Evolutionary conservation across 2,113 vertebrate species (phyloP).

Genomic region (Callocephalon fimbriatum): DNA sequence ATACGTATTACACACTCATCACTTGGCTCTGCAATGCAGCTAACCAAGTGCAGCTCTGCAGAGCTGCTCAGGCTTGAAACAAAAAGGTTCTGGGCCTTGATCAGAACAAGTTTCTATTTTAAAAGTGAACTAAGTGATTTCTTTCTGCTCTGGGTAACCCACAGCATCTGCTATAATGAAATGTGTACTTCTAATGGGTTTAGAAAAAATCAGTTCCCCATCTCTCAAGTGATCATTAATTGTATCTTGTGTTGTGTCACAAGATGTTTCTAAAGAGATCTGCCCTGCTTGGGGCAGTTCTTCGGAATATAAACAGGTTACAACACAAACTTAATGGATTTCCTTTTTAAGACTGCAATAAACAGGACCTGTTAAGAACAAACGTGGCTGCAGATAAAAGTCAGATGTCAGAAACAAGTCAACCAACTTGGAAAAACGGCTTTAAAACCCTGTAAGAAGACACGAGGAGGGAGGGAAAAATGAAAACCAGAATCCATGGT

Average conservation of each 20-base stretch:
- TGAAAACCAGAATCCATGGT: neutral
- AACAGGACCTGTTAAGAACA: neutral
- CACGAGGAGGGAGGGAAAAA: neutral
- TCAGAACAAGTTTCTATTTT: neutral
- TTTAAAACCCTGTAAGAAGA: neutral
- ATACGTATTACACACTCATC: rapidly evolving
- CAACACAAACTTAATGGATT: neutral
- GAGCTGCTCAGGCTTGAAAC: neutral
- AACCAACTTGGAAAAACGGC: neutral
- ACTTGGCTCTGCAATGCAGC: neutral
- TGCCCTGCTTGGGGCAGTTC: neutral
- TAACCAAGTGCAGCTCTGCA: neutral
- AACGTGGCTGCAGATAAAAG: neutral
- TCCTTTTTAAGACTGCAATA: neutral
- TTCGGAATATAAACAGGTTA: neutral
- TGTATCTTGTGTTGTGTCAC: neutral
- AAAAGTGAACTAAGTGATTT: neutral
- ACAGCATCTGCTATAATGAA: neutral
- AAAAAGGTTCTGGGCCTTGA: neutral
- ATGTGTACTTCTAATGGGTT: rapidly evolving
- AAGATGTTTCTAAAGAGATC: neutral
- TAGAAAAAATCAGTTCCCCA: neutral
- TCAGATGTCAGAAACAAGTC: neutral
- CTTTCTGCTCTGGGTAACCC: neutral
- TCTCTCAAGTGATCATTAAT: neutral